phyloP scores from a whole-genome alignment of 2,888 invertebrate genomes.

The Lepeophtheirus nordmannii region DNA sequence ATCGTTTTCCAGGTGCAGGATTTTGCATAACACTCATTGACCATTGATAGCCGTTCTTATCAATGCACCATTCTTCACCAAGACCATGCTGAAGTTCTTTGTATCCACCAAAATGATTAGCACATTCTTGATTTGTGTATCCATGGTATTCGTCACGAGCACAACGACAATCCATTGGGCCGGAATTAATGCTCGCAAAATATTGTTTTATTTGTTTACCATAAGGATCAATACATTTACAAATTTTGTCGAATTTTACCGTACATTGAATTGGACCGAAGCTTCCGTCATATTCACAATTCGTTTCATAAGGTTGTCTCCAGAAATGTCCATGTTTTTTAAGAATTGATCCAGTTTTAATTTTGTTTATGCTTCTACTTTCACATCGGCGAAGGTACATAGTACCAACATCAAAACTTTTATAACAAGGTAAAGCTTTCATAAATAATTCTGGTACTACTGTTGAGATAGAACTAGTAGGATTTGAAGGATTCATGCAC shows the following conservation, averaged over 20 bases:
- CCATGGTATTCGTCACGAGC: background rate
- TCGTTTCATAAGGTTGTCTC: background rate
- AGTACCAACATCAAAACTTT: background rate
- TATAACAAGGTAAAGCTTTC: background rate
- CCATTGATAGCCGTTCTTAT: slow-evolving; percentile 2
- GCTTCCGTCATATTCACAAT: slow-evolving; percentile 10
- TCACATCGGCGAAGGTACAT: slow-evolving; percentile 14
- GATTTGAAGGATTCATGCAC: slow-evolving; percentile 3
- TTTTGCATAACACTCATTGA: background rate
- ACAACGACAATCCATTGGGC: slow-evolving; percentile 1
- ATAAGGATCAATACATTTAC: slow-evolving; percentile 2
- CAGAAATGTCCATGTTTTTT: slow-evolving; percentile 4
- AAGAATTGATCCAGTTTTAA: background rate
- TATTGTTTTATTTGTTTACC: slow-evolving; percentile 1
- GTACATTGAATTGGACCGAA: background rate
- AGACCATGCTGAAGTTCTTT: background rate
- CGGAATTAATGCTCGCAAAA: background rate
- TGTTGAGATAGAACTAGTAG: background rate
- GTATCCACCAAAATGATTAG: slow-evolving; percentile 6
- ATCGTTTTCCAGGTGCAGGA: background rate
- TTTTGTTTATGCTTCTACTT: background rate
- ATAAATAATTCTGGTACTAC: background rate
- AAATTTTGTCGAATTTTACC: background rate
- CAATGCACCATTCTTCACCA: background rate
- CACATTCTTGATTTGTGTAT: slow-evolving; percentile 5